Percentiles rank a stretch among this genome's conserved stretches.
Conservation (phyloP, 2,113 vertebrate genomes). For the Smithornis capensis region DNA sequence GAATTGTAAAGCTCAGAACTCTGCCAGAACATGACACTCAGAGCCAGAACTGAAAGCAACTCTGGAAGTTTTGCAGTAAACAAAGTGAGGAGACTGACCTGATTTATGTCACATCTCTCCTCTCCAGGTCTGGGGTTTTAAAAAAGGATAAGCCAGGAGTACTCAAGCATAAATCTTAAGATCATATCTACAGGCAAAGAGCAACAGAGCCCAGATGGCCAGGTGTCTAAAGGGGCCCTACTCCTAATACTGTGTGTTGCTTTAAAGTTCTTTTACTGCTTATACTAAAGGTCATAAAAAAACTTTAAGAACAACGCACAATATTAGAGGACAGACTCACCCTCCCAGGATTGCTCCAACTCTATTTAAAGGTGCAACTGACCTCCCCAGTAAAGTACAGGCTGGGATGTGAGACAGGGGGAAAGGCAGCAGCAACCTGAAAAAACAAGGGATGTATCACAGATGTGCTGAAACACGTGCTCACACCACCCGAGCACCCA, state of each 20-base stretch:
- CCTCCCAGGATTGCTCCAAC: neutral
- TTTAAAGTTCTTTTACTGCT: conserved; percentile 56
- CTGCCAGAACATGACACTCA: neutral
- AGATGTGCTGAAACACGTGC: neutral
- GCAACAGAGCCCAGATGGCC: neutral
- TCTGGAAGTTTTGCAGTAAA: neutral
- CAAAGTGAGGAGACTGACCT: neutral
- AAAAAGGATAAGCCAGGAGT: neutral
- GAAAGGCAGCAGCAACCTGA: conserved; percentile 33
- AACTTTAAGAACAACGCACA: conserved; percentile 46
- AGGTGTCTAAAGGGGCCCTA: neutral
- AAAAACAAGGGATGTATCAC: conserved; percentile 24
- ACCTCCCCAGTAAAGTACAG: conserved; percentile 17
- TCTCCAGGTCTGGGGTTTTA: neutral
- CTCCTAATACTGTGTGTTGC: conserved; percentile 16
- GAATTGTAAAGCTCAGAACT: neutral
- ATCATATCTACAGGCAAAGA: neutral
- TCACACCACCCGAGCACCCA: rapidly evolving
- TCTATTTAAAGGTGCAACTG: neutral
- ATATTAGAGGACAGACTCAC: conserved; percentile 53
- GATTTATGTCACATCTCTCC: neutral
- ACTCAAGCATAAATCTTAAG: neutral
- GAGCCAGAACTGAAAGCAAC: neutral
- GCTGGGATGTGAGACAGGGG: neutral
- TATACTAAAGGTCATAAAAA: neutral